phyloP scores from a whole-genome alignment of 2,113 vertebrate genomes.

The Ictidomys tridecemlineatus region DNA sequence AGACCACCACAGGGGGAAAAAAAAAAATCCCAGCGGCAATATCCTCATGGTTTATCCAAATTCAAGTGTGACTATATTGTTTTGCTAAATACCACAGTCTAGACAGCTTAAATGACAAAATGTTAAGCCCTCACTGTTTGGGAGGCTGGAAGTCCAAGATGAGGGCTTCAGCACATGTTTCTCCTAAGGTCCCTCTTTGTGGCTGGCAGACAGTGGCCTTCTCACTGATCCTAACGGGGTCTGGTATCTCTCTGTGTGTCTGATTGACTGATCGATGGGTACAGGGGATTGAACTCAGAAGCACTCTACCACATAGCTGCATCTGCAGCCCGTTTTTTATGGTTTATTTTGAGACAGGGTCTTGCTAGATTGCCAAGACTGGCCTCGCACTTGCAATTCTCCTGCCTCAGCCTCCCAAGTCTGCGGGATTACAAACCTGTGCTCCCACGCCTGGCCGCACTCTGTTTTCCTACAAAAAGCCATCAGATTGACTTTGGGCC shows the following conservation, averaged over 20 bases:
- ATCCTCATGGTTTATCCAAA: too few species aligned
- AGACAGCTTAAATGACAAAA: neutral
- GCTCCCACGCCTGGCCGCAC: neutral
- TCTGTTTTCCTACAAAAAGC: neutral
- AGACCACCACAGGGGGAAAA: too few species aligned
- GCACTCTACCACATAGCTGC: too few species aligned
- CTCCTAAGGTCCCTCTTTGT: neutral
- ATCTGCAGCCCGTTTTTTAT: too few species aligned
- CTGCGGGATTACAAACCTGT: neutral
- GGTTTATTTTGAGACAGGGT: too few species aligned
- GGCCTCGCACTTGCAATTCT: neutral
- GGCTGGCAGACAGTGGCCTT: neutral
- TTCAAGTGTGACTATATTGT: neutral
- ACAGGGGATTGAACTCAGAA: too few species aligned
- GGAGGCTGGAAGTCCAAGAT: neutral
- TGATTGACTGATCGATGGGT: too few species aligned
- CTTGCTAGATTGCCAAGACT: neutral
- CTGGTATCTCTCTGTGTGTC: too few species aligned
- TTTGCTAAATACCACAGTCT: neutral
- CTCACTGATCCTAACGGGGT: neutral
- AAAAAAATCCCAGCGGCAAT: too few species aligned
- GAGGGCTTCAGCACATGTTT: neutral
- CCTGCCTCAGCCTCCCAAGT: neutral
- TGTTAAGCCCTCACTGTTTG: neutral
- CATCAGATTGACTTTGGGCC: neutral